A percentile compares a stretch with the other conserved stretches of the same genome.
These are phyloP conservation scores for Trichopria drosophilae DNA, from an alignment of 2,888 invertebrate species.

Conservation along the genomic window DNA sequence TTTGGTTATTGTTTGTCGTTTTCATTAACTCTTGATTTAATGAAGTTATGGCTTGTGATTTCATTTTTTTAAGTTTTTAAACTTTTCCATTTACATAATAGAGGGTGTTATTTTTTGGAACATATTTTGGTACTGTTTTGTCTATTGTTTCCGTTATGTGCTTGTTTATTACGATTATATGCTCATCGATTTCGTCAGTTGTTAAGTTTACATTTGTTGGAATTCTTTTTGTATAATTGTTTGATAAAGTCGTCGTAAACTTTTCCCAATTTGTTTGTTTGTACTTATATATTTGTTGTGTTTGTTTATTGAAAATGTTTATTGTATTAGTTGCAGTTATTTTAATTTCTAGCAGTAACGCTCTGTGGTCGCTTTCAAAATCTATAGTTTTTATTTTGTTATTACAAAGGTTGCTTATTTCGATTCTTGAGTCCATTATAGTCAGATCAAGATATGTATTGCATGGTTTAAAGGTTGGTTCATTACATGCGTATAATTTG, in stretches of 20 bases:
- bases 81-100: neutral
- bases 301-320: too few species aligned
- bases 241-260: neutral
- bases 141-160: neutral
- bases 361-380: neutral
- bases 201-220: neutral
- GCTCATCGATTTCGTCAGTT: neutral
- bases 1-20: neutral
- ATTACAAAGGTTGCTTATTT: neutral
- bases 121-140: neutral
- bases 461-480: neutral
- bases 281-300: neutral
- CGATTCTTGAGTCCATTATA: neutral
- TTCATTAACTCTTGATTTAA: neutral
- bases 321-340: neutral
- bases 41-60: neutral
- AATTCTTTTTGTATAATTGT: neutral
- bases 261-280: conserved; percentile 1
- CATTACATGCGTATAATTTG: neutral
- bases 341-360: neutral
- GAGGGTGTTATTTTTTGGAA: neutral
- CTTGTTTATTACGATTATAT: neutral
- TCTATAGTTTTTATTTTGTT: neutral
- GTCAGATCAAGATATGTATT: neutral
- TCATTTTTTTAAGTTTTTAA: conserved; percentile 1